phyloP scores from a whole-genome alignment of 2,888 invertebrate species.

The Acronicta alni region DNA sequence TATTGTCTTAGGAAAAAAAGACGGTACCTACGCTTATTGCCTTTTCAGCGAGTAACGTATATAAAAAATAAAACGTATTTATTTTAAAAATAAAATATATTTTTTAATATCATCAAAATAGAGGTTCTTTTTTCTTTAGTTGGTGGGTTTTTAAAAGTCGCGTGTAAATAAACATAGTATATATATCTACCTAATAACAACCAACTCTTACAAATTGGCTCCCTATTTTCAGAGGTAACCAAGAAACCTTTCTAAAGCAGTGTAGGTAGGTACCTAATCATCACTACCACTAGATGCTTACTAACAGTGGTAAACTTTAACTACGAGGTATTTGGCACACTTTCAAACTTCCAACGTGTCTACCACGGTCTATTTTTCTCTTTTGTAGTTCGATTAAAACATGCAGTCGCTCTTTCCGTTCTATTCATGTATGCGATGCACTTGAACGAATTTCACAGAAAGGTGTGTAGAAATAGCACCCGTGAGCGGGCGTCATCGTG shows the following conservation, averaged over 20 bases:
- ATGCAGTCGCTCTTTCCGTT: constrained; percentile 65
- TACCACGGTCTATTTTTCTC: constrained; percentile 61
- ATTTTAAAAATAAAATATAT: too few relatives aligned
- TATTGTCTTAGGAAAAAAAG: constrained; percentile 31
- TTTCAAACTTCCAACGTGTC: constrained; percentile 69
- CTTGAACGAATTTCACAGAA: constrained; percentile 63
- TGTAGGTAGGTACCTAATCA: too few relatives aligned
- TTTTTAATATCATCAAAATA: too few relatives aligned
- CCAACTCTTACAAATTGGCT: constrained; percentile 29
- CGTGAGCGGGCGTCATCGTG: constrained; percentile 44
- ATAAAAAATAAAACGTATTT: too few relatives aligned
- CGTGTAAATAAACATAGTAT: not conserved
- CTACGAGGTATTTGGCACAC: constrained; percentile 74
- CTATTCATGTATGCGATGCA: constrained; percentile 63
- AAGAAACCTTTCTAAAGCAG: constrained; percentile 58
- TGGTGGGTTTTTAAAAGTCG: too few relatives aligned
- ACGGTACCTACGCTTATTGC: too few relatives aligned
- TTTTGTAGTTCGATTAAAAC: constrained; percentile 71
- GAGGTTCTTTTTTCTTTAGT: too few relatives aligned
- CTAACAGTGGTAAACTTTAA: constrained; percentile 68
- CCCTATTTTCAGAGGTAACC: constrained; percentile 50
- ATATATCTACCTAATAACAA: not conserved
- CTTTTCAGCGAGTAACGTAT: too few relatives aligned
- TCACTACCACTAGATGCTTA: constrained; percentile 54
- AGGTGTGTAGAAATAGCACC: constrained; percentile 63